Evolutionary conservation across 2,113 vertebrate species (phyloP).

Genomic region (Leptobrachium leishanense): DNA sequence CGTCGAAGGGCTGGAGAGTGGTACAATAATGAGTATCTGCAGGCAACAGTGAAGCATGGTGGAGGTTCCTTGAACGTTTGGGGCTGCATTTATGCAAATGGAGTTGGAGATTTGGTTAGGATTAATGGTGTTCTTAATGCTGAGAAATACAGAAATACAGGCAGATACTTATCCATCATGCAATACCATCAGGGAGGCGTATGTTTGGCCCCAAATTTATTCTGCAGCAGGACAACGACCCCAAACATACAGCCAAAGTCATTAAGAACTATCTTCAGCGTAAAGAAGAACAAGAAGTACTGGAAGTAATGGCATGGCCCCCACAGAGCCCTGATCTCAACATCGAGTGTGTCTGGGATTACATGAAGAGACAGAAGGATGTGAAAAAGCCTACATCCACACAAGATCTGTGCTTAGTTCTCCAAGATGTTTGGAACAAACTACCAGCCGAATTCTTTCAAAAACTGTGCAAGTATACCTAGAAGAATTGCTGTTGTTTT

Average conservation of each 20-base stretch:
- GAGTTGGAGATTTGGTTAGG: neutral
- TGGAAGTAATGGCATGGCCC: neutral
- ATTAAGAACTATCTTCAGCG: constrained; percentile 10
- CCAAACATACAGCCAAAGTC: constrained; percentile 1
- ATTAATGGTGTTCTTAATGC: neutral
- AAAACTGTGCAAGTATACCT: neutral
- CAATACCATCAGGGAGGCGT: neutral
- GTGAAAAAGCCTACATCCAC: neutral
- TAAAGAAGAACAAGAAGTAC: constrained; percentile 9
- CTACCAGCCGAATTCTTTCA: neutral
- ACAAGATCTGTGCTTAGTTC: neutral
- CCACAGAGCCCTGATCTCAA: neutral
- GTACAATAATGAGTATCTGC: neutral
- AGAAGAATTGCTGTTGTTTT: constrained; percentile 10
- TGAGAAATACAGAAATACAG: neutral
- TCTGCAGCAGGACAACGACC: neutral
- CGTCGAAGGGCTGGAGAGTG: neutral
- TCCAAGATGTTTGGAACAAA: constrained; percentile 4
- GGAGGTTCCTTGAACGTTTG: neutral
- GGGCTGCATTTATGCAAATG: neutral
- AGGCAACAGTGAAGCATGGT: neutral
- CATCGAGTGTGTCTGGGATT: neutral
- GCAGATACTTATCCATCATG: constrained; percentile 11
- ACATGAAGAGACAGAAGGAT: constrained; percentile 1
- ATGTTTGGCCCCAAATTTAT: neutral